phyloP scores from a whole-genome alignment of 2,888 invertebrate genomes.

The Cheilosia soror region DNA sequence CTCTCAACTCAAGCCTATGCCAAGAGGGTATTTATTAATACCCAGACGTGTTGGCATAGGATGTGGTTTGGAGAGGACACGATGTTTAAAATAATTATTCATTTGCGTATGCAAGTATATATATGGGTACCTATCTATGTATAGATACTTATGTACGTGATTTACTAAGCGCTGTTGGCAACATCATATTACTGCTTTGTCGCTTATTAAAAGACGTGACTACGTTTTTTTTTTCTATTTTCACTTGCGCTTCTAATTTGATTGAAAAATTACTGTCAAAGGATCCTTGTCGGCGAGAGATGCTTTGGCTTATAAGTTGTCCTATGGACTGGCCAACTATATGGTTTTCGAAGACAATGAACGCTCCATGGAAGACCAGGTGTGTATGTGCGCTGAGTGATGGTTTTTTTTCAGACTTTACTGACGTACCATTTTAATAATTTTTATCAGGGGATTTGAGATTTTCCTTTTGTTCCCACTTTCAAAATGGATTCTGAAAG shows the following conservation, averaged over 20 bases:
- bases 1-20: conserved; percentile 48
- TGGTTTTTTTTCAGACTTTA: conserved; percentile 33
- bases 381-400: conserved; percentile 17
- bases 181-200: background rate
- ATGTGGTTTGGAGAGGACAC: conserved; percentile 53
- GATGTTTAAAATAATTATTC: conserved; percentile 63
- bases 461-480: conserved; percentile 30
- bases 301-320: conserved; percentile 25
- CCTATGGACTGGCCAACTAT: conserved; percentile 7
- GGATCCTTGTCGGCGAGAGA: conserved; percentile 47
- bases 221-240: conserved; percentile 23
- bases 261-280: conserved; percentile 74
- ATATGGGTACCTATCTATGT: background rate
- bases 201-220: conserved; percentile 66
- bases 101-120: conserved; percentile 24
- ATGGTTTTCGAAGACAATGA: conserved; percentile 48
- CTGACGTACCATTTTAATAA: conserved; percentile 71
- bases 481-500: conserved; percentile 60
- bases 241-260: conserved; percentile 56
- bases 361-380: conserved; percentile 64
- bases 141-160: conserved; percentile 27
- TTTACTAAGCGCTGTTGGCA: conserved; percentile 42
- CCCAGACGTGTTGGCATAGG: conserved; percentile 67
- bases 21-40: conserved; percentile 68
- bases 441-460: conserved; percentile 68